Evolutionary conservation across 1,140 invertebrate genomes (phyloP).

Genomic region (Dendrolimus kikuchii): DNA sequence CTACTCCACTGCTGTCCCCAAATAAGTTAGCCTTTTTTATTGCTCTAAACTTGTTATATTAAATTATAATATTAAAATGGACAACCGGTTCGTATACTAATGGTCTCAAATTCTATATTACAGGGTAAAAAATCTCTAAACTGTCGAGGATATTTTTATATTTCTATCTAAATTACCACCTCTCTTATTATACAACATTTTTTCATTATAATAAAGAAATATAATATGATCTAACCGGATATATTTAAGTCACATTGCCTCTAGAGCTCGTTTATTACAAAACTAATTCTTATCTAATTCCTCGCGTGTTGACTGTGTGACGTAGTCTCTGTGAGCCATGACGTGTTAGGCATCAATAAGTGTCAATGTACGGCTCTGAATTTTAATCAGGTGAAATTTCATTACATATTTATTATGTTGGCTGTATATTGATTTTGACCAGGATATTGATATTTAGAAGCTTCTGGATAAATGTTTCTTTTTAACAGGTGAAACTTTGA

Average conservation of each 20-base stretch:
- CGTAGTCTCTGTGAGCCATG: constrained; percentile 24
- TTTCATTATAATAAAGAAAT: not conserved
- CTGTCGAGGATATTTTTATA: too few relatives aligned
- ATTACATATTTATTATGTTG: constrained; percentile 33
- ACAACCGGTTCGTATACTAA: too few relatives aligned
- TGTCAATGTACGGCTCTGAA: constrained; percentile 26
- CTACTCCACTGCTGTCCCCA: too few relatives aligned
- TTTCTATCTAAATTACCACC: too few relatives aligned
- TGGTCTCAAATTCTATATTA: too few relatives aligned
- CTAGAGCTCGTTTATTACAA: constrained; percentile 14
- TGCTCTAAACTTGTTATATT: too few relatives aligned
- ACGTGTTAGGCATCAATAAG: constrained; percentile 37
- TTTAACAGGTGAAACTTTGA: not conserved
- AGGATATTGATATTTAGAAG: constrained; percentile 30
- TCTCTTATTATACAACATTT: too few relatives aligned
- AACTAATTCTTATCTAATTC: constrained; percentile 33
- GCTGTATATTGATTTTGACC: constrained; percentile 14
- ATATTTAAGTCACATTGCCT: not conserved
- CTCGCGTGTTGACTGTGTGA: constrained; percentile 13
- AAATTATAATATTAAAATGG: too few relatives aligned
- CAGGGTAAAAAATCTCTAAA: too few relatives aligned
- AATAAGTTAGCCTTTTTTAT: too few relatives aligned
- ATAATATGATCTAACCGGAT: constrained; percentile 1
- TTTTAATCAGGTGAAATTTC: constrained; percentile 53
- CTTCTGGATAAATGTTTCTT: constrained; percentile 7